Evolutionary conservation across 2,113 vertebrate species (phyloP).

Genomic region (Nothoprocta perdicaria): DNA sequence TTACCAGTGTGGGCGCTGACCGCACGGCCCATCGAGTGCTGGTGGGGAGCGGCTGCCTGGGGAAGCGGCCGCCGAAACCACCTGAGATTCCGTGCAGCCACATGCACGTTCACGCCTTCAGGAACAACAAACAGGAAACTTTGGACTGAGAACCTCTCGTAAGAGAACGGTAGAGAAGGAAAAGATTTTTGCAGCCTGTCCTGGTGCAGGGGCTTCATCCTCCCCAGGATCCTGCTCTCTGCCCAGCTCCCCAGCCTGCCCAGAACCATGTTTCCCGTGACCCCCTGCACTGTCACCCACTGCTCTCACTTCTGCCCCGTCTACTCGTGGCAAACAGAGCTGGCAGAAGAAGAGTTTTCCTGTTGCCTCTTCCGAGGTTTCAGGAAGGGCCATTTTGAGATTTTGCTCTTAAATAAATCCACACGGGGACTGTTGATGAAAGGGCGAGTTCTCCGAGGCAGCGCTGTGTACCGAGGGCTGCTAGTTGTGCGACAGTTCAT

Average conservation of each 20-base stretch:
- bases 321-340: background rate
- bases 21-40: accelerated
- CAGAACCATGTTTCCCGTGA: no score
- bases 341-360: background rate
- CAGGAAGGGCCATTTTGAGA: accelerated
- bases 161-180: background rate
- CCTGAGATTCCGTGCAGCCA: background rate
- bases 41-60: background rate
- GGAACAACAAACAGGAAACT: background rate
- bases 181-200: background rate
- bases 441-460: accelerated
- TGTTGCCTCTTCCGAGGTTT: background rate
- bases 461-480: accelerated
- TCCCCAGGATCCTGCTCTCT: no score
- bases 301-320: no score
- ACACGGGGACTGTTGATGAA: accelerated
- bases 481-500: background rate
- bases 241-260: no score
- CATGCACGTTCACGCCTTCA: accelerated
- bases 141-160: background rate
- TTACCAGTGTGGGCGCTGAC: no score
- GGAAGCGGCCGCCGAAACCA: background rate
- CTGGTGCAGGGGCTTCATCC: no score
- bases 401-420: accelerated
- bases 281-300: no score